Percentiles rank a stretch among this genome's conserved stretches.
Evolutionary conservation across 2,797 vertebrate species (phyloP).

Genomic region (Chiroxiphia lanceolata): DNA sequence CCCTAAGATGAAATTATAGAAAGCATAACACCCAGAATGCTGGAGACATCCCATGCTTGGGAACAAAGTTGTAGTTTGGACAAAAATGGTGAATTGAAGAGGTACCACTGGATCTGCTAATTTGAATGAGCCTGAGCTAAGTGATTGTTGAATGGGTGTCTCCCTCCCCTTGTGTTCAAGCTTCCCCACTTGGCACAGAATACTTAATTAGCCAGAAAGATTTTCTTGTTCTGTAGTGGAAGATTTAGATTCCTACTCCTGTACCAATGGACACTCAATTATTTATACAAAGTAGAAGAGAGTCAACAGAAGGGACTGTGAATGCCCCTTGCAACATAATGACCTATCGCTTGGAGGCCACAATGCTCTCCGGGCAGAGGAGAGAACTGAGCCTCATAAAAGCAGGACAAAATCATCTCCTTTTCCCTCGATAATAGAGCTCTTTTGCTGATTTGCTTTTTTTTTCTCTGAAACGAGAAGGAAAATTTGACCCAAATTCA

Average conservation of each 20-base stretch:
- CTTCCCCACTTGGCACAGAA: background rate
- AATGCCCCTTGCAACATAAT: background rate
- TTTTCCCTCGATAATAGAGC: background rate
- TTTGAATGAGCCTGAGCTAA: background rate
- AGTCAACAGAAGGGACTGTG: background rate
- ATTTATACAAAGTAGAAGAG: slow-evolving; percentile 18
- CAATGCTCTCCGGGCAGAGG: background rate
- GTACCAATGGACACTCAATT: slow-evolving; percentile 14
- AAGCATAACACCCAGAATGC: background rate
- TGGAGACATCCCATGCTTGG: background rate
- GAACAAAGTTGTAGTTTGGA: background rate
- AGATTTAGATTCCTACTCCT: background rate
- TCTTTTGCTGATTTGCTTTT: background rate
- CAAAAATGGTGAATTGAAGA: background rate
- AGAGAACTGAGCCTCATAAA: slow-evolving; percentile 22
- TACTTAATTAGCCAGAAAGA: background rate
- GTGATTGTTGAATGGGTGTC: background rate
- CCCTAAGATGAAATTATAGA: background rate
- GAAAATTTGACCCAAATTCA: slow-evolving; percentile 60
- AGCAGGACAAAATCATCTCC: slow-evolving; percentile 8
- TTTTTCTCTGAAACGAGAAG: background rate
- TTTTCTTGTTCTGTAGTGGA: background rate
- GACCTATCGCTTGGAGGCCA: background rate
- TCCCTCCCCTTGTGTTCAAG: background rate
- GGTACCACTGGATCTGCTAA: background rate